Percentiles rank a stretch among this genome's conserved stretches.
Evolutionary conservation across 2,888 invertebrate species (phyloP).

Genomic region (Steinernema scapterisci): DNA sequence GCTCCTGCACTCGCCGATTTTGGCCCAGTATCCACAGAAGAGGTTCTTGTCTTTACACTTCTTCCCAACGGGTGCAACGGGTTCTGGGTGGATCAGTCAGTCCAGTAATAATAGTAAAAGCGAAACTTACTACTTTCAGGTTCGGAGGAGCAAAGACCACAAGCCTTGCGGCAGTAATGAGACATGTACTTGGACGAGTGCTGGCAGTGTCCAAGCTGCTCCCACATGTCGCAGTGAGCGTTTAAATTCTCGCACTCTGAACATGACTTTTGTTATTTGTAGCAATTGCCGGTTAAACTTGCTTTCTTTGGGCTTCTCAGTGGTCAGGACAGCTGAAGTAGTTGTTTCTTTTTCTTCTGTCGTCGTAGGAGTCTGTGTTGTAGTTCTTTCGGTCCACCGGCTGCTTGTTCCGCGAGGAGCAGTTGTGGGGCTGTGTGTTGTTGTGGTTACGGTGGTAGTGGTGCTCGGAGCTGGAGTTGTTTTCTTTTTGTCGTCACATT

Average conservation of each 20-base stretch:
- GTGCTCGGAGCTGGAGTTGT: constrained; percentile 33
- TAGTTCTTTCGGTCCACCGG: constrained; percentile 35
- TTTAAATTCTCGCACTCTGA: constrained; percentile 66
- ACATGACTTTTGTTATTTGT: neutral
- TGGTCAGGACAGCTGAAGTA: neutral
- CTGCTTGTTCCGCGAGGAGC: constrained; percentile 11
- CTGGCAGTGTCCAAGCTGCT: constrained; percentile 67
- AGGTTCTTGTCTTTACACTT: constrained; percentile 63
- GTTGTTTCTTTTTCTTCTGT: neutral
- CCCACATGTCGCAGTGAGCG: constrained; percentile 68
- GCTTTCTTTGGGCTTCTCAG: constrained; percentile 29
- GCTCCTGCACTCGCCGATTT: constrained; percentile 66
- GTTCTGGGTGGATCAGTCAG: constrained; percentile 25
- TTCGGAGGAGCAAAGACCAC: constrained; percentile 49
- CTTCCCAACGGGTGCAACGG: constrained; percentile 30
- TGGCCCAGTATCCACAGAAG: constrained; percentile 68
- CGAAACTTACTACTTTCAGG: constrained; percentile 32
- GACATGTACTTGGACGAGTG: constrained; percentile 67
- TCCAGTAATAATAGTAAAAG: neutral
- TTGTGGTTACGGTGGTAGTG: constrained; percentile 33
- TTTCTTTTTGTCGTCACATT: constrained; percentile 16
- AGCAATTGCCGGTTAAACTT: neutral
- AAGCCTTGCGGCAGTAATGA: constrained; percentile 66
- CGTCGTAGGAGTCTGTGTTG: constrained; percentile 29
- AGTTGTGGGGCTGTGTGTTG: neutral